Conservation (phyloP, 2,113 vertebrate genomes). For the Irena cyanogastra region DNA sequence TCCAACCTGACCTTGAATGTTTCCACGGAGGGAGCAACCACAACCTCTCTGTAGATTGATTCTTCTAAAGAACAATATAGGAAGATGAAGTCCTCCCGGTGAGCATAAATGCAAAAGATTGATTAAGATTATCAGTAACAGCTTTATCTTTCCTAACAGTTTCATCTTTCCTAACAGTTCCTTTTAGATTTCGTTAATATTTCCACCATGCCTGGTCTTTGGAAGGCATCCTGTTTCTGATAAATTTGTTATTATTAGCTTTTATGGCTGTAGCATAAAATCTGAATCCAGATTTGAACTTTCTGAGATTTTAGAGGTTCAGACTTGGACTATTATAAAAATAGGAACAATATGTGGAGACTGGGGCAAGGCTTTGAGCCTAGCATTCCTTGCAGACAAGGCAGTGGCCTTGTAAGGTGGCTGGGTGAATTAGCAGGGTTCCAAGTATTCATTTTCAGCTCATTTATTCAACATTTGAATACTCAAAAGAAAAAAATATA, state of each 20-base stretch:
- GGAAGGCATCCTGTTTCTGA: background rate
- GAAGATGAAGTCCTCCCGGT: background rate
- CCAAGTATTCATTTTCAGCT: background rate
- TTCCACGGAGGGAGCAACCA: background rate
- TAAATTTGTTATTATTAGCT: constrained; percentile 35
- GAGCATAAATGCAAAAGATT: background rate
- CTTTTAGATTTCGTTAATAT: background rate
- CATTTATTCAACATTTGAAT: background rate
- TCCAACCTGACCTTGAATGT: background rate
- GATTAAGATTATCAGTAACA: background rate
- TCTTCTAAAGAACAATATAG: background rate
- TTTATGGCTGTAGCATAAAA: constrained; percentile 5
- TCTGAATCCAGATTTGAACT: constrained; percentile 9
- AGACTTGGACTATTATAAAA: background rate
- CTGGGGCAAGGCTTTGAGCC: background rate
- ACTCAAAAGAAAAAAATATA: background rate
- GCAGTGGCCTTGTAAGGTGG: background rate
- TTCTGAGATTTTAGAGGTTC: constrained; percentile 13
- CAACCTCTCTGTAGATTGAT: background rate
- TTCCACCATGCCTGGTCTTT: background rate
- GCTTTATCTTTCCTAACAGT: background rate
- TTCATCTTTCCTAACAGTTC: background rate
- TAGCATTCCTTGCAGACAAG: background rate
- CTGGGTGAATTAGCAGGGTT: background rate
- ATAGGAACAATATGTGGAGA: background rate